A percentile compares a stretch with the other conserved stretches of the same genome.
phyloP scores from a whole-genome alignment of 2,888 invertebrate genomes.

The Erebia palarica region DNA sequence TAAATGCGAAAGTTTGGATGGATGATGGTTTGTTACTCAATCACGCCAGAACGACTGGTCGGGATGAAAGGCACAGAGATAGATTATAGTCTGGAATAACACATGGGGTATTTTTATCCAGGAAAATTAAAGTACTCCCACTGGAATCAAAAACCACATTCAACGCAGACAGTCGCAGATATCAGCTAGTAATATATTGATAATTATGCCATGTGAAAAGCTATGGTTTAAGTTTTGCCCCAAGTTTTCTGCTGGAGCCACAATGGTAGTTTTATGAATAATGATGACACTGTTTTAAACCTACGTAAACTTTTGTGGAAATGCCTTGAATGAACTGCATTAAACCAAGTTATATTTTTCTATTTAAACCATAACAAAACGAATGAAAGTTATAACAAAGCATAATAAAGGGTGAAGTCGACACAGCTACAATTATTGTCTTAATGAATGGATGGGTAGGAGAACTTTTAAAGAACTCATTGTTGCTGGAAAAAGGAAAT shows the following conservation, averaged over 20 bases:
- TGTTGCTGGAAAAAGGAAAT: constrained; percentile 15
- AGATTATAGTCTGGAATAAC: too few species aligned
- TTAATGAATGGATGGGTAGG: constrained; percentile 28
- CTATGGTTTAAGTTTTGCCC: too few species aligned
- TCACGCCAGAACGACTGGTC: too few species aligned
- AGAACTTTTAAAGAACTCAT: constrained; percentile 24
- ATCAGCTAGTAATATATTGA: too few species aligned
- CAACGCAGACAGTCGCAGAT: too few species aligned
- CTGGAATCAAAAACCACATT: too few species aligned
- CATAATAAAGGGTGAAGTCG: constrained; percentile 27
- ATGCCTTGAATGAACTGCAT: neutral
- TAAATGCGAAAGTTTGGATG: too few species aligned
- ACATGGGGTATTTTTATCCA: too few species aligned
- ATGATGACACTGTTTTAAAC: neutral
- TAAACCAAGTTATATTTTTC: constrained; percentile 18
- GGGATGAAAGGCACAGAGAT: too few species aligned
- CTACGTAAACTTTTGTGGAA: constrained; percentile 2
- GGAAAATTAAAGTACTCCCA: too few species aligned
- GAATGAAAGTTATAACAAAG: constrained; percentile 36
- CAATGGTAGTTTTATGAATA: neutral
- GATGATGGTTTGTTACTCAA: too few species aligned
- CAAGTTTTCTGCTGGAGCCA: neutral
- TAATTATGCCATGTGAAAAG: constrained; percentile 19
- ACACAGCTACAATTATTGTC: constrained; percentile 31
- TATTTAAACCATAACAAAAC: constrained; percentile 28